Evolutionary conservation across 2,113 vertebrate species (phyloP), one percentile per base, ranked within the genome.

Genomic region (Phocoena phocoena): DNA sequence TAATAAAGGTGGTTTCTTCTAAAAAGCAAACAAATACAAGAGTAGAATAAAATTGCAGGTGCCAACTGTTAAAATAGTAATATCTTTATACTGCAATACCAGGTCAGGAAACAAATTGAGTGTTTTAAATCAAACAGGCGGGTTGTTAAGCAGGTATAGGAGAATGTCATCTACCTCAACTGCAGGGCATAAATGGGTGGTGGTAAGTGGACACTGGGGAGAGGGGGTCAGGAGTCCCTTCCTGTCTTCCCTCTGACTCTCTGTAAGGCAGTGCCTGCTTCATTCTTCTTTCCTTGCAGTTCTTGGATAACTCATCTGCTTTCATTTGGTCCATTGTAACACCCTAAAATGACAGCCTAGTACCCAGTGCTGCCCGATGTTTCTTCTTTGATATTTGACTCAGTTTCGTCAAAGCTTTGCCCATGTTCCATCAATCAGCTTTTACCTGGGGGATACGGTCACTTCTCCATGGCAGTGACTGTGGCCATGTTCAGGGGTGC

Each of bases 1-100:
- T 85, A 83, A 79, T 87, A 83, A 95, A 90, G 55, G 50, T 89
- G 13, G 14, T 4, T 74, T 91, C 63, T 89, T 89, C 33, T 89
- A 60, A 88, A 60, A 83, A 67, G 25, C 17, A 77, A 90, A 68
- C 50, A 83, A 80, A 26, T 67, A 53, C 62, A 44, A 7, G 47
- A 53, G 13, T 53, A 23, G 47, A 79, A 73, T 76, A 44, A 8
- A 90, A 73, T 28, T 53, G 28, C 36, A 85, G 53, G 38, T 93
- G 38, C 41, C 55, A 77, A 17, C 41, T 70, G 25, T 85, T 91
- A 83, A 96, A 96, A 84, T 60, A 88, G 58, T 70, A 50, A 67
- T 87, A 87, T 77, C 31, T 90, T 68, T 67, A 26, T 92, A 83
- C 18, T 79, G 38, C 21, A 90, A 8, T 58, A 11, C 21, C 76